Evolutionary conservation across 2,797 vertebrate species (phyloP).

Genomic region (Chaenodraco wilsoni): DNA sequence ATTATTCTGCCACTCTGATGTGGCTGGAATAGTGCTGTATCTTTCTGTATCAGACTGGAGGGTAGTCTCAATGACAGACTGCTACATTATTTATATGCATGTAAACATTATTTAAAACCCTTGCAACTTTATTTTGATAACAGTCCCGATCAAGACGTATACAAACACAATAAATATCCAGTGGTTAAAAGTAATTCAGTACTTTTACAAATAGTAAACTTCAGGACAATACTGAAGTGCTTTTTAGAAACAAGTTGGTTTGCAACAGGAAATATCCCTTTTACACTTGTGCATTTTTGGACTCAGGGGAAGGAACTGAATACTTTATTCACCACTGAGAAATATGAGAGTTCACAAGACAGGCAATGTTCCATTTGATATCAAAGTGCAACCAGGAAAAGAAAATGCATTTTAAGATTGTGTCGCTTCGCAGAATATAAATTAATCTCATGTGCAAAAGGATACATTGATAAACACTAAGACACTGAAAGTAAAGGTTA

Average conservation of each 20-base stretch:
- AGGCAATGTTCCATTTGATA: not conserved
- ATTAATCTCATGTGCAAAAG: not conserved
- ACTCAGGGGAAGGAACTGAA: not conserved
- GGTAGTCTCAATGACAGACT: conserved; percentile 13
- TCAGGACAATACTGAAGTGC: not conserved
- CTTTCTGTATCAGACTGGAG: conserved; percentile 16
- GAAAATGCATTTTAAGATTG: not conserved
- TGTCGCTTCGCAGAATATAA: not conserved
- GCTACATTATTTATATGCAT: not conserved
- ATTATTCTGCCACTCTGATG: conserved; percentile 23
- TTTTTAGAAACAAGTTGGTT: not conserved
- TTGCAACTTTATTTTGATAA: not conserved
- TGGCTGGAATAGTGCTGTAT: not conserved
- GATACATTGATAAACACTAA: not conserved
- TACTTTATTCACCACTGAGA: not conserved
- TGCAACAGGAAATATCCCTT: not conserved
- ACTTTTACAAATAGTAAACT: not conserved
- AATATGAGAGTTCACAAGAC: not conserved
- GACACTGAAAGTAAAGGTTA: not conserved
- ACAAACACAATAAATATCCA: not conserved
- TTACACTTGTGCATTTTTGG: not conserved
- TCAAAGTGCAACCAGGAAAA: not conserved
- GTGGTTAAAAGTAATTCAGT: not conserved
- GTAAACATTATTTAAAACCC: not conserved
- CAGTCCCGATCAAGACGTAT: not conserved